Conservation (phyloP, 2,888 invertebrate species). For the Trypoxylon attenuatum region DNA sequence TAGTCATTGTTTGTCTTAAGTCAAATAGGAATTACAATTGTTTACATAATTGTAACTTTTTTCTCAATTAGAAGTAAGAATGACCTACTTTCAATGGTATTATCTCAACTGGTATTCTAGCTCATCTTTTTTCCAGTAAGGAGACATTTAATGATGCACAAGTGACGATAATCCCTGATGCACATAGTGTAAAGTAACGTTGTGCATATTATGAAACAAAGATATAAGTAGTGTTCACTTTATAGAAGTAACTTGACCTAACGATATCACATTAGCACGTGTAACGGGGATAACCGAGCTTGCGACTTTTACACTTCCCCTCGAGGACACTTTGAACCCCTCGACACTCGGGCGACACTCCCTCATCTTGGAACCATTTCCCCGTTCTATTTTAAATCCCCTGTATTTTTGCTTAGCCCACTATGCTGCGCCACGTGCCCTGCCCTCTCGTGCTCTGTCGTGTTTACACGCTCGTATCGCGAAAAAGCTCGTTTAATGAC, state of each 20-base stretch:
- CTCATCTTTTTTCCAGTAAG: too few species aligned
- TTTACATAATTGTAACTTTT: too few species aligned
- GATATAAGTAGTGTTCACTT: background rate
- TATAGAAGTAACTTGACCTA: conserved; percentile 5
- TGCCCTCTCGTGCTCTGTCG: too few species aligned
- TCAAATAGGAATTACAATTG: too few species aligned
- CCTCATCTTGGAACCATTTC: conserved; percentile 12
- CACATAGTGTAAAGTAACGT: too few species aligned
- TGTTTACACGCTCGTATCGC: conserved; percentile 34
- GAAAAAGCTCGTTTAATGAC: conserved; percentile 33
- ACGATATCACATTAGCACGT: conserved; percentile 3
- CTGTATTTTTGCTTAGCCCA: conserved; percentile 15
- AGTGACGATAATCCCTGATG: too few species aligned
- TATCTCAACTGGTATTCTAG: too few species aligned
- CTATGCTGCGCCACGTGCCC: conserved; percentile 20
- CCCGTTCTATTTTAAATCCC: conserved; percentile 38
- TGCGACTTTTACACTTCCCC: conserved; percentile 7
- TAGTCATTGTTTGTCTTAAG: too few species aligned
- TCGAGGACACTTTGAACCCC: conserved; percentile 26
- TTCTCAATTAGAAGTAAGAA: too few species aligned
- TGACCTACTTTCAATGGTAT: too few species aligned
- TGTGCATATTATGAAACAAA: background rate
- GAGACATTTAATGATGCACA: too few species aligned
- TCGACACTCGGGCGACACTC: conserved; percentile 16
- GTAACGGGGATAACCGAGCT: conserved; percentile 1